These are phyloP conservation scores for Pseudorhombus dupliciocellatus DNA, from an alignment of 2,113 vertebrate genomes.

Conservation along the genomic window DNA sequence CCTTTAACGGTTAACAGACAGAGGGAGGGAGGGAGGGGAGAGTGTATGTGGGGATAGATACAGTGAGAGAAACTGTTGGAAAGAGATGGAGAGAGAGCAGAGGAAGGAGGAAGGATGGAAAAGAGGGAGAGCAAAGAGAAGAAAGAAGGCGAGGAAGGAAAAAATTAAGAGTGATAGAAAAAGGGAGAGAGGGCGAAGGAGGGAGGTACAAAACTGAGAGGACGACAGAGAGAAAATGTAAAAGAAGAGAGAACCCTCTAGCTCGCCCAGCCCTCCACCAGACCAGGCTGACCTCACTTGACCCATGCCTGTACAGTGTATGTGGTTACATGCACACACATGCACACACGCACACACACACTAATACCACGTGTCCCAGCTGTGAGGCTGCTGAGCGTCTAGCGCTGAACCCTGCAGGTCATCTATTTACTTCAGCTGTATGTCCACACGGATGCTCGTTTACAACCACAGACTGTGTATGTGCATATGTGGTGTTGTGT, in stretches of 20 bases:
- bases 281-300: conserved; percentile 59
- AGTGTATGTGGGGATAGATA: conserved; percentile 43
- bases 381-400: conserved; percentile 7
- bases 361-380: neutral
- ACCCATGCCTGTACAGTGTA: conserved; percentile 34
- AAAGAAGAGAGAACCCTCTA: conserved; percentile 37
- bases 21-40: conserved; percentile 32
- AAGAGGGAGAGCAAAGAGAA: neutral
- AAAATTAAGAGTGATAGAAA: neutral
- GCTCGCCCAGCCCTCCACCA: conserved; percentile 17
- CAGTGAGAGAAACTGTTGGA: conserved; percentile 42
- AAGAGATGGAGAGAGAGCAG: conserved; percentile 20
- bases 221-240: neutral
- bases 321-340: conserved; percentile 4
- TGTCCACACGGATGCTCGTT: neutral
- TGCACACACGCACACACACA: conserved; percentile 13
- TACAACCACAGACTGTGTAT: too few relatives aligned
- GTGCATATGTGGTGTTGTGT: neutral
- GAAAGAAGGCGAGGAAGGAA: neutral
- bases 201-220: neutral
- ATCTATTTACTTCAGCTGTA: conserved; percentile 6
- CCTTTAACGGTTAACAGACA: conserved; percentile 59
- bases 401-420: conserved; percentile 25
- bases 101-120: neutral
- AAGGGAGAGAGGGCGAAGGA: neutral